Percentiles rank a stretch among this genome's conserved stretches.
Conservation (phyloP, 1,140 invertebrate species). For the Hylaeus anthracinus region DNA sequence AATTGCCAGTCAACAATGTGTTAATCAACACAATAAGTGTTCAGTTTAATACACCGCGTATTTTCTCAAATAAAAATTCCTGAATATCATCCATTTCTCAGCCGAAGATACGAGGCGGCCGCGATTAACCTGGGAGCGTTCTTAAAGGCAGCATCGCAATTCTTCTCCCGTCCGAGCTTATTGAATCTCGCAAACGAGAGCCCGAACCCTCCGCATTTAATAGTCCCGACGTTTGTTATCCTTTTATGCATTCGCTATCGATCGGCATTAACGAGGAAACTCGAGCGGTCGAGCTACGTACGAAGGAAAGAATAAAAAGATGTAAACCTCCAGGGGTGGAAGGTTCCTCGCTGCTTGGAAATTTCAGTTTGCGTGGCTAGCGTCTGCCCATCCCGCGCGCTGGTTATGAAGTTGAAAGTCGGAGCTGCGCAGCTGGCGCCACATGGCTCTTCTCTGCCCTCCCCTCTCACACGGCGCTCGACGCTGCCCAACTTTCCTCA, state of each 20-base stretch:
- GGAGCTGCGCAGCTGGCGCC: slow-evolving; percentile 70
- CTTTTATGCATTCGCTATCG: slow-evolving; percentile 49
- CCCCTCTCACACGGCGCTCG: slow-evolving; percentile 10
- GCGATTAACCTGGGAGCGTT: slow-evolving; percentile 6
- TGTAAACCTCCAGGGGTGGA: slow-evolving; percentile 13
- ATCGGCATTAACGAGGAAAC: slow-evolving; percentile 57
- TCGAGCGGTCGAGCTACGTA: slow-evolving; percentile 4
- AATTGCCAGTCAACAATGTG: no score
- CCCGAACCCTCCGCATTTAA: neutral
- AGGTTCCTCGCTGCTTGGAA: slow-evolving; percentile 36
- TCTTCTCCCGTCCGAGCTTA: neutral
- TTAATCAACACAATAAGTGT: no score
- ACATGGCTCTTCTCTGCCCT: slow-evolving; percentile 62
- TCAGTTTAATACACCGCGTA: no score
- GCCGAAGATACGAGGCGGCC: no score
- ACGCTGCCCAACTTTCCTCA: slow-evolving; percentile 72
- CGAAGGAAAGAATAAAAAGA: slow-evolving; percentile 21
- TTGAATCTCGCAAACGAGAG: neutral
- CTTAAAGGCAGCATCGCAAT: neutral
- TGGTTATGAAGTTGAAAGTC: slow-evolving; percentile 72
- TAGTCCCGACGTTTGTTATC: slow-evolving; percentile 35
- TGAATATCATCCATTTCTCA: no score
- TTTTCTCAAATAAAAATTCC: no score
- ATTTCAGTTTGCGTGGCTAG: slow-evolving; percentile 58
- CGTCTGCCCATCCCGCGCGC: slow-evolving; percentile 36